Evolutionary conservation across 2,113 vertebrate genomes (phyloP).

Genomic region (Anhinga anhinga): DNA sequence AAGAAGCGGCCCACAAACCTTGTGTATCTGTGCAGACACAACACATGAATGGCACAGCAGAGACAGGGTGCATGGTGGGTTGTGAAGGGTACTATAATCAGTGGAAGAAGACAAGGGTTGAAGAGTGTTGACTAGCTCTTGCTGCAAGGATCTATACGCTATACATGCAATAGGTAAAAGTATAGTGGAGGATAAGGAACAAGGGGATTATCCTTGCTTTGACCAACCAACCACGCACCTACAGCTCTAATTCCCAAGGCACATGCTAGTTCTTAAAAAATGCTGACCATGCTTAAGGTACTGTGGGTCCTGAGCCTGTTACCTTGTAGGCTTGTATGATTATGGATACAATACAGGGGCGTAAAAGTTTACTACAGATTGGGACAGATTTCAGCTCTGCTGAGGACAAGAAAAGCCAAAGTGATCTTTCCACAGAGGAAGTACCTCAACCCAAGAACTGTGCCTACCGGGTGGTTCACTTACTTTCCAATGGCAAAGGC

Average conservation of each 20-base stretch:
- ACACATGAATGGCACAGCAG: neutral
- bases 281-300: neutral
- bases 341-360: neutral
- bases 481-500: conserved; percentile 76
- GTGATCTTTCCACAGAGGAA: neutral
- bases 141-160: neutral
- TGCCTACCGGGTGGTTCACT: neutral
- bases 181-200: neutral
- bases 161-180: neutral
- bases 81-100: neutral
- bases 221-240: neutral
- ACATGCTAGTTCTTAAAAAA: neutral
- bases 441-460: neutral
- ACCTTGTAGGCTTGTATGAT: neutral
- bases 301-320: neutral
- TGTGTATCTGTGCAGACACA: conserved; percentile 67
- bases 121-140: neutral
- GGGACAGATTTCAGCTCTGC: neutral
- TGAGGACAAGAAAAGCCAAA: neutral
- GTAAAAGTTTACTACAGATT: neutral
- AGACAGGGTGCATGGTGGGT: too few relatives aligned
- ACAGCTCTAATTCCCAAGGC: neutral
- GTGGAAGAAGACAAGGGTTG: neutral
- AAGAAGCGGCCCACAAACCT: conserved; percentile 71
- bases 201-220: neutral